Percentiles rank a stretch among this genome's conserved stretches.
Conservation (phyloP, 1,140 invertebrate species). For the Microplitis mediator region DNA sequence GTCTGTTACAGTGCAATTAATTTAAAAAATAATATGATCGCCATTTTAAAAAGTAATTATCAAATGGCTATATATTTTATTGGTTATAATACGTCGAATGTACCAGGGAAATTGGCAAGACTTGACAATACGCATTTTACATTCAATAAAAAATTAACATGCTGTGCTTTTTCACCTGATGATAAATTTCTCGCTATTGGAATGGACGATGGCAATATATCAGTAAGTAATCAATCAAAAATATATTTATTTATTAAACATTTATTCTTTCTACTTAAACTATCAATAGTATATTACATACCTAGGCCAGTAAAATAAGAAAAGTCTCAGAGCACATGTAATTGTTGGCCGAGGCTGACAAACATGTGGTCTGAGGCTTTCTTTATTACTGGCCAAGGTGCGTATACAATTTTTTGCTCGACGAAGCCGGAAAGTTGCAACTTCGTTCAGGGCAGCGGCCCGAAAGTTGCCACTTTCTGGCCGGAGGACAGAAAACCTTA, state of each 20-base stretch:
- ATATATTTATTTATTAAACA: neutral
- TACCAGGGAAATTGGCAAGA: neutral
- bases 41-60: conserved; percentile 39
- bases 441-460: no score
- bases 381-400: no score
- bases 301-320: no score
- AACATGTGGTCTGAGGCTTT: no score
- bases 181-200: conserved; percentile 52
- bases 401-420: no score
- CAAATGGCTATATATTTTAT: conserved; percentile 29
- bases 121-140: neutral
- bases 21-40: conserved; percentile 39
- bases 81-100: neutral
- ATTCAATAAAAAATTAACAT: conserved; percentile 16
- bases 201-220: conserved; percentile 50
- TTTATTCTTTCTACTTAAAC: neutral
- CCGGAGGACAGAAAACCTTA: no score
- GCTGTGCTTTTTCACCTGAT: conserved; percentile 53
- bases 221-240: conserved; percentile 41
- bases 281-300: no score
- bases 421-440: no score
- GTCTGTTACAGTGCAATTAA: conserved; percentile 42
- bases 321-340: no score
- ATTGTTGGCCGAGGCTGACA: no score
- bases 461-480: no score